These are phyloP conservation scores for Heterodera carotae DNA, from an alignment of 1,140 invertebrate genomes.

Conservation along the genomic window DNA sequence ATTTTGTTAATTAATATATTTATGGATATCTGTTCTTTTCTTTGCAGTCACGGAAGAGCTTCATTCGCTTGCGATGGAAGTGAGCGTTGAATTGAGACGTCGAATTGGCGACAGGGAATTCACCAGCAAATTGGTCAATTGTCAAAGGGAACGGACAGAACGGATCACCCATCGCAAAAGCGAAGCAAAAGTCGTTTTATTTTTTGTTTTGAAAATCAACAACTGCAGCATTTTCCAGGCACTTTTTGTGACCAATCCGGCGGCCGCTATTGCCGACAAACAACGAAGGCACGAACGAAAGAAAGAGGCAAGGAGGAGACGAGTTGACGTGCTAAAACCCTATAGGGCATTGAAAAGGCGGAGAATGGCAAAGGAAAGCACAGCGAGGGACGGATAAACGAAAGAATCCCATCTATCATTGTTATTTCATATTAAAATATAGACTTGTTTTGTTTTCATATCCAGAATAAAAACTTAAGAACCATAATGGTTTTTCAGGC, in stretches of 20 bases:
- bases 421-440: no score
- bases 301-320: slow-evolving; percentile 31
- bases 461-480: no score
- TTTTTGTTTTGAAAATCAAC: background rate
- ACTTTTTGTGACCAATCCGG: slow-evolving; percentile 30
- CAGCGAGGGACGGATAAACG: background rate
- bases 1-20: no score
- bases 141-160: slow-evolving; percentile 24
- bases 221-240: background rate
- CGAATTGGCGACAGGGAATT: slow-evolving; percentile 37
- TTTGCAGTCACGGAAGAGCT: slow-evolving; percentile 42
- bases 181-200: slow-evolving; percentile 32
- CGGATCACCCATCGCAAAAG: slow-evolving; percentile 20
- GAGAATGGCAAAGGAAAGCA: background rate
- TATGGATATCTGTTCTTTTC: no score
- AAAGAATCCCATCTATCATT: no score
- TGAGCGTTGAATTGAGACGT: slow-evolving; percentile 29
- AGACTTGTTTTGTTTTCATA: no score
- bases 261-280: slow-evolving; percentile 23
- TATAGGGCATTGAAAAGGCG: slow-evolving; percentile 33
- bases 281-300: slow-evolving; percentile 38
- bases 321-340: slow-evolving; percentile 36
- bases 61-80: slow-evolving; percentile 33
- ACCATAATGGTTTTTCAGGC: no score
- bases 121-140: slow-evolving; percentile 23